phyloP scores from a whole-genome alignment of 2,888 invertebrate species.

The Drosophila borealis region DNA sequence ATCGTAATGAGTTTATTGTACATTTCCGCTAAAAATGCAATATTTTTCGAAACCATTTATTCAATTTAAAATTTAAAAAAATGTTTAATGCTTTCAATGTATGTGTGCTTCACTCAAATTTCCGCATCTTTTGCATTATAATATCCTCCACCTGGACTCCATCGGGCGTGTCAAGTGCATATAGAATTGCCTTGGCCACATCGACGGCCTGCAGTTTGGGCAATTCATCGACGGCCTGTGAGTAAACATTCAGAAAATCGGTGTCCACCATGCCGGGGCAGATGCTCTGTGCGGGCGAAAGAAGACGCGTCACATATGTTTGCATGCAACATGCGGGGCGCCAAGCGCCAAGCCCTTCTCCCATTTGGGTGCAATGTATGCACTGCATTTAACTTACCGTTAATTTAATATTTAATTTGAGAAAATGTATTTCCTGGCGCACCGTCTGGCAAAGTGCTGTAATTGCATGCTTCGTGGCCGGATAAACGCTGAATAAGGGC shows the following conservation, averaged over 20 bases:
- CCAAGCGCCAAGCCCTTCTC: neutral
- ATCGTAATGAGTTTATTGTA: too few species aligned
- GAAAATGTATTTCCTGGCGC: constrained; percentile 86
- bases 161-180: constrained; percentile 87
- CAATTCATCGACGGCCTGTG: constrained; percentile 80
- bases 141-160: constrained; percentile 86
- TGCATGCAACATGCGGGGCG: constrained; percentile 29
- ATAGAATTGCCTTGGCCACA: constrained; percentile 88
- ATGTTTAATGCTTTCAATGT: neutral
- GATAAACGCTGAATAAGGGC: constrained; percentile 86
- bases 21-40: too few species aligned
- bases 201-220: constrained; percentile 86
- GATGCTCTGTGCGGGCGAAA: constrained; percentile 85
- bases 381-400: constrained; percentile 83
- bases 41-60: too few species aligned
- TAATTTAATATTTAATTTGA: constrained; percentile 85
- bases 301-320: constrained; percentile 38
- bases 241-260: constrained; percentile 85
- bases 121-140: constrained; percentile 82
- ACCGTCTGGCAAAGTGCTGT: constrained; percentile 87
- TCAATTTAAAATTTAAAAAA: too few species aligned
- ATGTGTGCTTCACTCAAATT: constrained; percentile 33
- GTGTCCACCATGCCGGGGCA: constrained; percentile 88
- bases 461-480: constrained; percentile 87
- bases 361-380: constrained; percentile 52